Conservation (phyloP, 2,888 invertebrate species). For the Neria commutata region DNA sequence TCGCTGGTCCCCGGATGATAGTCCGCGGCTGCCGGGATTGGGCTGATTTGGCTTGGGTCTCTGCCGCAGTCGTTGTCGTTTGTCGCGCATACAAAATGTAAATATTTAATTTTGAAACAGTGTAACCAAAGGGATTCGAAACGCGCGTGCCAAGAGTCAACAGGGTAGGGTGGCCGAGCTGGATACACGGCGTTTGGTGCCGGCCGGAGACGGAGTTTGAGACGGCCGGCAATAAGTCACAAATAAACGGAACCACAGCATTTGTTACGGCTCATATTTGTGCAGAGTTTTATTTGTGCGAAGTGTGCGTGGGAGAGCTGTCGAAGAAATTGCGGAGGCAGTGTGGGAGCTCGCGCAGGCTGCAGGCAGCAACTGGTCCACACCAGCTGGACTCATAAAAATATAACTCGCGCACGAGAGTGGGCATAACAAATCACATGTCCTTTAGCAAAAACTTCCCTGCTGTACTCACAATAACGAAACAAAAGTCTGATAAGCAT, state of each 20-base stretch:
- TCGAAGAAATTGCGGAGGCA: too few species aligned
- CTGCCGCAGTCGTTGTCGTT: background rate
- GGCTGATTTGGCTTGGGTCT: too few species aligned
- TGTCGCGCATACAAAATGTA: slow-evolving; percentile 40
- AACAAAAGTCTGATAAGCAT: background rate
- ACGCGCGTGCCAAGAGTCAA: slow-evolving; percentile 41
- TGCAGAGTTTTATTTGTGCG: background rate
- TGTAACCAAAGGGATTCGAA: slow-evolving; percentile 55
- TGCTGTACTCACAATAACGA: too few species aligned
- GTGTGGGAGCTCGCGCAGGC: too few species aligned
- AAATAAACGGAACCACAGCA: slow-evolving; percentile 1
- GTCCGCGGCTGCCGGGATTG: too few species aligned
- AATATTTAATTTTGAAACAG: slow-evolving; percentile 59
- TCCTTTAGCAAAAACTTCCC: slow-evolving; percentile 51
- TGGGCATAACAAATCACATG: too few species aligned
- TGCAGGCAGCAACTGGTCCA: too few species aligned
- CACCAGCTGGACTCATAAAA: too few species aligned
- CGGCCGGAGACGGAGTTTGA: too few species aligned
- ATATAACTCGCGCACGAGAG: too few species aligned
- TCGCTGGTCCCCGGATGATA: too few species aligned
- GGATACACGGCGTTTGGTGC: background rate
- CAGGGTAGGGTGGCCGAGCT: background rate
- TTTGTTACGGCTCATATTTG: background rate
- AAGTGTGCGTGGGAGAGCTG: background rate
- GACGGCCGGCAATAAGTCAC: background rate